Evolutionary conservation across 2,888 invertebrate species (phyloP), one percentile per base, ranked within the genome.

Genomic region (Xanthia togata): DNA sequence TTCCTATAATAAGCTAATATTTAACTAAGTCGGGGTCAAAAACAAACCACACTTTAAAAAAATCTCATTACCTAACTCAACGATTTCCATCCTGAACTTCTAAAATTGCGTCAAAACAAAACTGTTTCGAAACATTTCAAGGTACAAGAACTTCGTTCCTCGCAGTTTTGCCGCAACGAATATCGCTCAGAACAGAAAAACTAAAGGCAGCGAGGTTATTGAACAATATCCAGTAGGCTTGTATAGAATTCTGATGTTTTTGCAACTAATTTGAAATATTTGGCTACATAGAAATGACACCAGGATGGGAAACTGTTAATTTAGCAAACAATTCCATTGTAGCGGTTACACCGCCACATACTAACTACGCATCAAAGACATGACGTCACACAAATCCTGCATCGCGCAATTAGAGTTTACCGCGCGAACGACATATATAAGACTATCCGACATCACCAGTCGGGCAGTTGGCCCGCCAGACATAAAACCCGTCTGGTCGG

Each of bases 81-180:
- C 60, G 20, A 17, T 59, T 41, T 35, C 26, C 35, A 35, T 23
- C 20, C 23, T 44, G 17, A 73, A 73, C 67, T 70, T 47, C 17
- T n/a, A 60, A 78, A 82, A 78, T 70, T 41, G 23, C 79, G 72
- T 82, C 74, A 78, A 64, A 78, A 72, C 41, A 53, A 65, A 78
- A 81, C 81, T 62, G 64, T 69, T 69, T 55, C 31, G 35, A 68
- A 80, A 69, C 59, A 72, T 47, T 81, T 60, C 63, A 64, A 68
- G 67, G 75, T 74, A 44, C n/a, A 72, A 64, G 31, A 20, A 31
- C 50, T 12, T 8, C 41, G 12, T 44, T 44, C 12, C 20, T 60
- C 38, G 47, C 59, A 70, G 72, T 82, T 70, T 65, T 55, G 38
- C 35, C 50, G 67, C n/a, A 44, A 71, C 71, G 73, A 72, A 78